Evolutionary conservation across 1,140 invertebrate genomes (phyloP).

Genomic region (Papilio glaucus): DNA sequence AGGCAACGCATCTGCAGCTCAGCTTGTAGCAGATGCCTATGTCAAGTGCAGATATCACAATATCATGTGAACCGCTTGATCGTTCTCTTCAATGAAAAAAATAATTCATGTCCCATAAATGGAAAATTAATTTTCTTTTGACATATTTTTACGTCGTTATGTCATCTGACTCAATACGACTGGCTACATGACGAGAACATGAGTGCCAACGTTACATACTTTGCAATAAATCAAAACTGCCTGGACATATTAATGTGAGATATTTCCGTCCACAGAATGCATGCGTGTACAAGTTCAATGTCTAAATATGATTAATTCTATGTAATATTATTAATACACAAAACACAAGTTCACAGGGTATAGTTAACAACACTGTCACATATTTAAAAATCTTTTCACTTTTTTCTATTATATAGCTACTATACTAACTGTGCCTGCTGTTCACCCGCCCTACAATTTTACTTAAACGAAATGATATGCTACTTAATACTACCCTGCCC

Average conservation of each 20-base stretch:
- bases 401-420: too few relatives aligned
- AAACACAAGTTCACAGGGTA: not conserved
- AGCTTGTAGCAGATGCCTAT: too few relatives aligned
- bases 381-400: not conserved
- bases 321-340: not conserved
- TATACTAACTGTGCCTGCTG: too few relatives aligned
- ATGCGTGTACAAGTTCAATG: constrained; percentile 15
- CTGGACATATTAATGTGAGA: constrained; percentile 22
- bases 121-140: too few relatives aligned
- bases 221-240: constrained; percentile 20
- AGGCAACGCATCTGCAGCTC: too few relatives aligned
- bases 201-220: constrained; percentile 20
- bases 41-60: too few relatives aligned
- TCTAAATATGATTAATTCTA: constrained; percentile 4
- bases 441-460: too few relatives aligned
- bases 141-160: not conserved
- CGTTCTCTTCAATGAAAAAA: too few relatives aligned
- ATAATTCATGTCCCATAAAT: too few relatives aligned
- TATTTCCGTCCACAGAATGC: constrained; percentile 12
- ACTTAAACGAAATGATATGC: too few relatives aligned
- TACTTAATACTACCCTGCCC: too few relatives aligned
- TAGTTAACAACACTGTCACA: not conserved
- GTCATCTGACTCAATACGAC: not conserved
- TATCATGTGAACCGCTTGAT: too few relatives aligned
- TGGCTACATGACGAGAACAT: not conserved